Base-by-base conservation (phyloP, 2,888 invertebrate genomes). In the Molanna angustata region DNA sequence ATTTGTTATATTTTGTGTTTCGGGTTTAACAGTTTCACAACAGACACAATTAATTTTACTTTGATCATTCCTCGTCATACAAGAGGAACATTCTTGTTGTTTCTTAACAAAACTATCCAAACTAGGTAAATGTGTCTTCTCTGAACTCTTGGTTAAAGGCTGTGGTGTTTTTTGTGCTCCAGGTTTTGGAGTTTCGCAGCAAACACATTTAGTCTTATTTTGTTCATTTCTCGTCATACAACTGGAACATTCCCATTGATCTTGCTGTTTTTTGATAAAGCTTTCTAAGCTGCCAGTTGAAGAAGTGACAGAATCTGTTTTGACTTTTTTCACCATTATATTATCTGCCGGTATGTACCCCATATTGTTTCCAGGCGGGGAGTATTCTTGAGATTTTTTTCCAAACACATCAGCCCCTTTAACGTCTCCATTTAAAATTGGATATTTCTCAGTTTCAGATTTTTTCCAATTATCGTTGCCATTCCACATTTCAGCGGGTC, bases 201-300 rank as follows among this genome's bases (percentile, higher is more conserved):
- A 80, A 4, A 72, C 70, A 61, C 84, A 84, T 19, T 69, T 69
- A 2, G 60, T 62, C 1, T 63, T 64, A n/a, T 69, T 67, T 1
- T 66, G 63, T 6, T 74, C 67, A 64, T 87, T 87, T 33, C 76
- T 70, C 11, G 85, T 69, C 68, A 82, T 72, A 64, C 88, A 88
- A 16, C 69, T 71, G 1, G 74, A 68, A 66, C 88, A 88, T 61
- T 83, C 81, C 88, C 88, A 88, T 16, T 79, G 59, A 17, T 48
- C 22, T 17, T 52, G 44, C 22, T 56, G 56, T 37, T 58, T 55
- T 40, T 58, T 52, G 11, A 55, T 45, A 18, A 56, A 56, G n/a
- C 50, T 53, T n/a, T 44, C 63, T 61, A 40, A 59, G 46, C 14
- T 61, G 55, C 42, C 45, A 11, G 32, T 32, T 20, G 16, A 31